Base-by-base conservation (phyloP, 2,888 invertebrate genomes). In the Sphaerophoria taeniata region DNA sequence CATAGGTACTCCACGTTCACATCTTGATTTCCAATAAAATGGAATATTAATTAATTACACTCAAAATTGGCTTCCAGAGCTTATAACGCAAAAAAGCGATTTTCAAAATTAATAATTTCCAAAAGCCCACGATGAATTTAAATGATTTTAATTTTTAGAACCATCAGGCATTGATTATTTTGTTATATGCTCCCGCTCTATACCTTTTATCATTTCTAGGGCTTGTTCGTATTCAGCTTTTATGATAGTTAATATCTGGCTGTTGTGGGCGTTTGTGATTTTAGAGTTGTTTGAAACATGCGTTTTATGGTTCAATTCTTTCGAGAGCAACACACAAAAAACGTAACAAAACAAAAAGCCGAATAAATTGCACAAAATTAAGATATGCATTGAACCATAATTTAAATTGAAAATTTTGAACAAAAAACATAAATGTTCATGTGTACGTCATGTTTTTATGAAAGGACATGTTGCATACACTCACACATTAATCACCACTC, bases 371-470 rank as follows among this genome's bases (percentile, higher is more conserved):
- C 2, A 39, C 55, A 70, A 70, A 80, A 51, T 43, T 9, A 11
- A 43, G 43, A 43, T 63, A 34, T 58, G 49, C 34, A 75, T 75
- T 80, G 75, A 55, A 74, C 69, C 74, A 63, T 79, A 53, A 67
- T 72, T 78, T 61, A 47, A 31, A 61, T 51, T 74, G 16, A 61
- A 51, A 70, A 31, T 63, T 49, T 75, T 14, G 70, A 70, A 53
- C 69, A 56, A 43, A 11, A 39, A 6, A 7, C 6, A 7, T 39
- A 39, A 36, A 36, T 36, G 6, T 4, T 36, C 4, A 6, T 36
- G 36, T 39, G 39, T 9, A 39, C 3, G 39, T 55, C 31, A n/a
- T n/a, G n/a, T n/a, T n/a, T n/a, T n/a, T n/a, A n/a, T 33, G 14
- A 6, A 14, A 11, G 39, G 9, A 24, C 24, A 24, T 24, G 24